Evolutionary conservation across 2,113 vertebrate genomes (phyloP).

Genomic region (Saguinus imperator): DNA sequence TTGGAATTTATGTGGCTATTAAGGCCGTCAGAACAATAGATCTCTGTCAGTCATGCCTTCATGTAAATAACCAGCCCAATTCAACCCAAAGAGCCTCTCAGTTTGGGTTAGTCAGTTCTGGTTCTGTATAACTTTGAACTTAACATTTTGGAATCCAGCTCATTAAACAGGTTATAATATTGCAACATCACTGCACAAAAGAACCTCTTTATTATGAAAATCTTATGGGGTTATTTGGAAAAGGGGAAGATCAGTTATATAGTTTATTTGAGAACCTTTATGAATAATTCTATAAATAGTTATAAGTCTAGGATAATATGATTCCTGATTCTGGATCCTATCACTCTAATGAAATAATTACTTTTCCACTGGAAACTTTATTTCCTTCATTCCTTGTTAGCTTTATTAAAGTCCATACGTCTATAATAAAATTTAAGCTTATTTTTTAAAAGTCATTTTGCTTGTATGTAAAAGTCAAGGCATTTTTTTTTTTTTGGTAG

Average conservation of each 20-base stretch:
- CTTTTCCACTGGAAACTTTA: background rate
- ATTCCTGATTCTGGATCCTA: background rate
- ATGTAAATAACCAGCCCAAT: background rate
- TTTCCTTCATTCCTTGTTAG: background rate
- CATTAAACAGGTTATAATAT: background rate
- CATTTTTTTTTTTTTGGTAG: background rate
- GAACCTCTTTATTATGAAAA: background rate
- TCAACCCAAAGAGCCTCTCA: background rate
- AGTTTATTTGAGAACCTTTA: background rate
- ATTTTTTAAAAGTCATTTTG: background rate
- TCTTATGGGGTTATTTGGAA: background rate
- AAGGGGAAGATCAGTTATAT: background rate
- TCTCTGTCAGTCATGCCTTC: background rate
- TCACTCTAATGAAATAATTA: background rate
- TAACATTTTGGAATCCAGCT: background rate
- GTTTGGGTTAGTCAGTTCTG: background rate
- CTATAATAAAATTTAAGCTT: slow-evolving; percentile 28
- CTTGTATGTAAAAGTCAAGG: background rate
- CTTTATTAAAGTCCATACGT: background rate
- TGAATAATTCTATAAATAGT: background rate
- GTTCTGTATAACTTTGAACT: background rate
- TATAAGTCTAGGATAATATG: background rate
- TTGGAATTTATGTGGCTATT: background rate
- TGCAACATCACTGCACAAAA: background rate
- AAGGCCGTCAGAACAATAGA: background rate